Evolutionary conservation across 2,797 vertebrate species (phyloP).

Genomic region (Gallirallus australis): DNA sequence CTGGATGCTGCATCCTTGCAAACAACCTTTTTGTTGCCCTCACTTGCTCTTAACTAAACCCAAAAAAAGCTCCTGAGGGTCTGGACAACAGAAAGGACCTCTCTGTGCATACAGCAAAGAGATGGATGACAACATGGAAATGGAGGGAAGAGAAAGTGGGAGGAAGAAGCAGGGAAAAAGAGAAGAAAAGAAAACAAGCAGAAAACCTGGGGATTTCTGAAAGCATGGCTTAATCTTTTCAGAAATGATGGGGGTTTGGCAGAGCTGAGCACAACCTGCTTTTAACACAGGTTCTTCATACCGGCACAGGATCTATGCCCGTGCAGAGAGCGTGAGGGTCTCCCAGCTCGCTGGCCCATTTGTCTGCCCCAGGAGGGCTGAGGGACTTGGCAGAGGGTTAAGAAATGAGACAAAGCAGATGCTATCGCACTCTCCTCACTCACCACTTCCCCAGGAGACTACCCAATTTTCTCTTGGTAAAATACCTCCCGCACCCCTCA

Average conservation of each 20-base stretch:
- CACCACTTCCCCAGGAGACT: not conserved
- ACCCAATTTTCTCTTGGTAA: not conserved
- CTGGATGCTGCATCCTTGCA: slow-evolving; percentile 49
- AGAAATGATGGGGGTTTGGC: not conserved
- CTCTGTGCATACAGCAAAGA: not conserved
- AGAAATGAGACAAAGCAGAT: accelerated
- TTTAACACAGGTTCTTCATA: accelerated
- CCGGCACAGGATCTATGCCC: accelerated
- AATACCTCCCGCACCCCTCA: not conserved
- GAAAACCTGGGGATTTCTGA: not conserved
- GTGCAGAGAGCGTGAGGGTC: accelerated
- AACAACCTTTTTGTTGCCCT: slow-evolving; percentile 59
- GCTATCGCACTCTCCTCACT: not conserved
- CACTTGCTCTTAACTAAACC: slow-evolving; percentile 57
- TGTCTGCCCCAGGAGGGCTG: not conserved
- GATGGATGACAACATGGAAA: not conserved
- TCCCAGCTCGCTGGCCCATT: not conserved
- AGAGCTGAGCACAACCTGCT: not conserved
- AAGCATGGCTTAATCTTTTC: not conserved
- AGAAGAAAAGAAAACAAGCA: not conserved
- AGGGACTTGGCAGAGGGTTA: not conserved
- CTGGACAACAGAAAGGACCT: not conserved
- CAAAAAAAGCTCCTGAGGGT: slow-evolving; percentile 2
- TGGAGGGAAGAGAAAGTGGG: not conserved
- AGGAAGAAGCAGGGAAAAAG: not conserved